Evolutionary conservation across 1,140 invertebrate species (phyloP), one percentile per base, ranked within the genome.

Genomic region (Hetaerina americana): DNA sequence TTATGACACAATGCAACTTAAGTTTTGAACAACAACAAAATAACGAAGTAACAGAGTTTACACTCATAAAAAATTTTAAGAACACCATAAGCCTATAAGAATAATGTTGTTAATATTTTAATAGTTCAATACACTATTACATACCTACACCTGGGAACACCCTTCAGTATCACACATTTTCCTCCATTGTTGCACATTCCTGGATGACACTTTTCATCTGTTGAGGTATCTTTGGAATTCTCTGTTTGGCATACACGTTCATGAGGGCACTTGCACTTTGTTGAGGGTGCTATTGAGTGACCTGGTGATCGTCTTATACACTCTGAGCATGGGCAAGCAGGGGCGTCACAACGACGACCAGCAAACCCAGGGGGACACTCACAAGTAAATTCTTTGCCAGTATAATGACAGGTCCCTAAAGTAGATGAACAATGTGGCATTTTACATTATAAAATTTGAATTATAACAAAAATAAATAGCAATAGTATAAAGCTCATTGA

Each of bases 271-370:
- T n/a, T 57, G 40, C 40, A 57, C 10, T n/a, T 57, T 57, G 10
- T 10, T 57, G 40, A 57, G 40, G 15, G 15, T 18, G 40, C 15
- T 12, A 57, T 57, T 12, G 40, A 57, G 40, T 57, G 15, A 5
- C 40, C 40, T 5, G 40, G 40, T 3, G 40, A 57, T 2, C 40
- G 40, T 18, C 40, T n/a, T 57, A 18, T 1, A 12, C 40, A 57
- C 3, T 57, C 40, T 3, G 40, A 57, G 40, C 40, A 57, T 18
- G 40, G 10, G 22, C 40, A 57, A 18, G 40, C 40, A 57, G 40
- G 40, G 22, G 80, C 76, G 76, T 89, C 85, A 77, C 88, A 90
- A 25, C 81, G 79, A 27, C 81, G 78, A 1, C 88, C 88, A 1
- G 81, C 82, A 75, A 81, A 88, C 26, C 84, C 84, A 0, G 77